Base-by-base conservation (phyloP, 2,113 vertebrate genomes). In the Spheniscus mendiculus region DNA sequence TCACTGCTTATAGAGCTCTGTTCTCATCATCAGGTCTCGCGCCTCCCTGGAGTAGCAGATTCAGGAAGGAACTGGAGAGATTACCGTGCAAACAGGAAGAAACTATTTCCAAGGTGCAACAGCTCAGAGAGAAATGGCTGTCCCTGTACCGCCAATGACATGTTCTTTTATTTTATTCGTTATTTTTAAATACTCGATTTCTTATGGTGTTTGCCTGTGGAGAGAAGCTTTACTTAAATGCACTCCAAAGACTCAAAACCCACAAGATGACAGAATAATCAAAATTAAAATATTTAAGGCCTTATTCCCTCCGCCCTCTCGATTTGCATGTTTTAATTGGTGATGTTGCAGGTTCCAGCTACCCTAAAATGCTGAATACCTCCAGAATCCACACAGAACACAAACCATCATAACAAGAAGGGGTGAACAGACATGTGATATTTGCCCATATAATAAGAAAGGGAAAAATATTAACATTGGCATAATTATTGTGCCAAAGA, bases 341-440 rank as follows among this genome's bases (percentile, higher is more conserved):
- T 63, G 34, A 30, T 27, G 7, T 59, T 76, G 5, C 18, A 66
- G 21, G 11, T 85, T 81, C 63, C 53, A 87, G 26, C 12, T 77
- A 9, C 49, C 8, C 8, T 49, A 63, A 76, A 66, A 45, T 15
- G 19, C 32, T 45, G 5, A 70, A 62, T n/a, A 40, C 6, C 15
- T 65, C 36, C 50, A 47, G 61, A 6, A 44, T 42, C 47, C 27
- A 42, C 30, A 42, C 12, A 42, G 65, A 87, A 66, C 2, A 9
- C 16, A 83, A 85, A 53, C 21, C 26, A 30, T 21, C 45, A 7
- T 4, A 82, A 73, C 34, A 72, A 59, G 25, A 53, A 62, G 6
- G 11, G 21, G 10, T 44, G 26, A 77, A 44, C 6, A 66, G 12
- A 61, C 1, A 0, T 58, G 18, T 1, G 2, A 29, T 77, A 82